Evolutionary conservation across 2,888 invertebrate species (phyloP).

Genomic region (Nowickia ferox): DNA sequence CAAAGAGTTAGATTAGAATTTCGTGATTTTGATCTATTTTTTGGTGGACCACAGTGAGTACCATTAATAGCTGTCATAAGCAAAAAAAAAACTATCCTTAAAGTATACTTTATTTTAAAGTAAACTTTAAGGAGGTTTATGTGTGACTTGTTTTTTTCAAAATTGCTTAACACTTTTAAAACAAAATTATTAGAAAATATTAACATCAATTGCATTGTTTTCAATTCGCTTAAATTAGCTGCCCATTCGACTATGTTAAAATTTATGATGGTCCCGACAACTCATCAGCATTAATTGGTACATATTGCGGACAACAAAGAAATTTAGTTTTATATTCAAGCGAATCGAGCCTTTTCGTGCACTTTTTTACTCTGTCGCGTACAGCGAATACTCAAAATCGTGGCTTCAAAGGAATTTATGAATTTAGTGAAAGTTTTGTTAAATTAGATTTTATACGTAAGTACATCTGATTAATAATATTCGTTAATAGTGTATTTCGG

Average conservation of each 20-base stretch:
- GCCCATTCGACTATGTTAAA: slow-evolving; percentile 99
- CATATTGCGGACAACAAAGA: slow-evolving; percentile 98
- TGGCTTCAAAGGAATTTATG: slow-evolving; percentile 99
- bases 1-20: slow-evolving; percentile 98
- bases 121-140: slow-evolving; percentile 62
- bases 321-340: slow-evolving; percentile 98
- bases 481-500: too few relatives aligned
- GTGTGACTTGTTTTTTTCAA: slow-evolving; percentile 11
- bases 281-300: slow-evolving; percentile 95
- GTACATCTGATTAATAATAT: slow-evolving; percentile 73
- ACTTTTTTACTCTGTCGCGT: slow-evolving; percentile 95
- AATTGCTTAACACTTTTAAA: slow-evolving; percentile 9
- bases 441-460: slow-evolving; percentile 92
- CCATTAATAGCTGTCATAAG: slow-evolving; percentile 76
- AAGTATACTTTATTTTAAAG: slow-evolving; percentile 55
- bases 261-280: slow-evolving; percentile 97
- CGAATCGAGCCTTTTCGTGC: slow-evolving; percentile 93
- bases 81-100: slow-evolving; percentile 47
- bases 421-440: slow-evolving; percentile 99
- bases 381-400: slow-evolving; percentile 97
- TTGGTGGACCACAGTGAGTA: slow-evolving; percentile 98
- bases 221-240: slow-evolving; percentile 85
- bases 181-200: slow-evolving; percentile 14
- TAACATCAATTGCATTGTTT: slow-evolving; percentile 26
- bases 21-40: slow-evolving; percentile 98